Evolutionary conservation across 1,140 invertebrate genomes (phyloP), one percentile per base, ranked within the genome.

Genomic region (Ectropis grisescens): DNA sequence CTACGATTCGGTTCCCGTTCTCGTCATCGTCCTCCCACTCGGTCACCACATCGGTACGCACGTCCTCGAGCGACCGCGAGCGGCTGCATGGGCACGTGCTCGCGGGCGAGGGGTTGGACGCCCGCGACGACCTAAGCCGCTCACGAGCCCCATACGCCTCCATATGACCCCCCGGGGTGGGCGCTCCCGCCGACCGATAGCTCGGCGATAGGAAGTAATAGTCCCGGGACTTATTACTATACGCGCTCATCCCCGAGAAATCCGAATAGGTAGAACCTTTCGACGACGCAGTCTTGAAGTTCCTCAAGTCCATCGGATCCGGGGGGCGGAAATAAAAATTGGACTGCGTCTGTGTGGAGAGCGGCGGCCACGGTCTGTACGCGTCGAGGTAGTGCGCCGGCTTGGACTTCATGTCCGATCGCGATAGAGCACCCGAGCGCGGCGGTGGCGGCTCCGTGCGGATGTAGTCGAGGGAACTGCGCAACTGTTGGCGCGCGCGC

Each of bases 181-280:
- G 70, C 32, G 70, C 70, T 29, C 67, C 69, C 14, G 71, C 67
- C 11, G 71, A 71, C 84, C 89, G 64, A 42, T 89, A 91, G 49
- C 89, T 82, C 1, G 89, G 88, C 6, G 89, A 85, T 31, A 90
- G 56, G 42, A 89, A 89, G 54, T 90, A 90, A 47, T 91, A 89
- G 44, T 91, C 89, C 2, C 87, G 72, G 1, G 85, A 85, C 43
- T 89, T 89, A 51, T 85, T 85, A 49, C 54, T 79, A 59, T 45
- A 76, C 13, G 45, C 68, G 36, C 48, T 67, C 64, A 67, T 58
- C 13, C 45, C 72, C 33, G 51, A 45, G 74, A 81, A 58, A 60
- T 79, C 40, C 49, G 79, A 54, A 46, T 87, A 86, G 25, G 82
- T 85, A 13, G 86, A 87, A 11, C 84, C 84, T 31, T 82, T 78